These are phyloP conservation scores for Isichthys henryi DNA, from an alignment of 2,113 vertebrate genomes.

Conservation along the genomic window DNA sequence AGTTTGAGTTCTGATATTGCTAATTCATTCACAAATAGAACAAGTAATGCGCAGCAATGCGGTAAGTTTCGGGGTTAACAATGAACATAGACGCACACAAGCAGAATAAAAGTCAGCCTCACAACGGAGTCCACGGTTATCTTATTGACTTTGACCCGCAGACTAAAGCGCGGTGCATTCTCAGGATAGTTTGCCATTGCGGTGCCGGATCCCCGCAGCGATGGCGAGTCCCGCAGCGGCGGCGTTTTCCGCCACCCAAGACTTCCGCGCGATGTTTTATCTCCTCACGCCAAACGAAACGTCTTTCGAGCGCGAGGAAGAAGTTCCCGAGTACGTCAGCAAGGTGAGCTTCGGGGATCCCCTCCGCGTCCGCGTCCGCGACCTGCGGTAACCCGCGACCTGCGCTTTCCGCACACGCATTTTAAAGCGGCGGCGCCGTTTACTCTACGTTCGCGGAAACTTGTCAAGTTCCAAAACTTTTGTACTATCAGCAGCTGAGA, in stretches of 20 bases:
- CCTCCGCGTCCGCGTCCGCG: no score
- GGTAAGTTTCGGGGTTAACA: neutral
- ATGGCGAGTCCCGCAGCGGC: neutral
- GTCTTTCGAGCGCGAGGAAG: slow-evolving; percentile 63
- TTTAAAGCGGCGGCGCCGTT: no score
- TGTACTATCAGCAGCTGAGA: neutral
- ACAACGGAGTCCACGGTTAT: neutral
- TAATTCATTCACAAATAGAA: neutral
- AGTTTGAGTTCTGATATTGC: neutral
- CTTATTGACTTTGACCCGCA: neutral
- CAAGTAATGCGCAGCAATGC: neutral
- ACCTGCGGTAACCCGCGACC: neutral
- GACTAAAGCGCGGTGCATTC: no score
- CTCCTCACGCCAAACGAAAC: slow-evolving; percentile 69
- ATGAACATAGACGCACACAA: neutral
- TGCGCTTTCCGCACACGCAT: no score
- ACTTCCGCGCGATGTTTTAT: slow-evolving; percentile 68
- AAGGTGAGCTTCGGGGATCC: slow-evolving; percentile 58
- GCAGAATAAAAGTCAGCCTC: neutral
- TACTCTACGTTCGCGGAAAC: neutral
- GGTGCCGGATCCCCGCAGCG: no score
- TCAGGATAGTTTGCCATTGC: neutral
- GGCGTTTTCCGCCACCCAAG: slow-evolving; percentile 39
- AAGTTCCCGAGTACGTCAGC: slow-evolving; percentile 76
- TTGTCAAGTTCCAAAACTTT: neutral